Base-by-base conservation (phyloP, 1,140 invertebrate genomes). In the Drosophila tropicalis region DNA sequence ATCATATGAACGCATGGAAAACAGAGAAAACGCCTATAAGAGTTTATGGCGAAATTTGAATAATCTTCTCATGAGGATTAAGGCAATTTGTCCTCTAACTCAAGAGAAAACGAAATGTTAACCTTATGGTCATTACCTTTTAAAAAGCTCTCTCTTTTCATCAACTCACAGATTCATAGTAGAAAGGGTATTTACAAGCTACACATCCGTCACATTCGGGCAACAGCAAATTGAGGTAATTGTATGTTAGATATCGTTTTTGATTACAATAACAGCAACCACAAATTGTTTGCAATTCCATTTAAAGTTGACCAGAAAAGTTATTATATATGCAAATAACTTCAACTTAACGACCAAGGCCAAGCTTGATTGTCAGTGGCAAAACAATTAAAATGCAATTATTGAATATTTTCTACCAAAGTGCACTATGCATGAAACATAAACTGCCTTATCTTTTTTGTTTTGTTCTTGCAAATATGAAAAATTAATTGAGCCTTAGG, bases 351-450 rank as follows among this genome's bases (percentile, higher is more conserved):
- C 44, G 44, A 51, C 17, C 9, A 51, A 9, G n/a, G 1, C 12
- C n/a, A 41, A 41, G 36, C 13, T 17, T 56, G 13, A n/a, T 62
- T 41, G 72, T 5, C 47, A 44, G 40, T 68, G 62, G 61, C 58
- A 36, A 10, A 63, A 41, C 73, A 76, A 76, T 76, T 76, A 60
- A 69, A 69, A 69, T 76, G 68, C 58, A 75, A 76, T 76, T 76
- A 32, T 61, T 51, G 41, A n/a, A 62, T 51, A 56, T 39, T 60
- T 72, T 56, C 32, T 67, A 36, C 55, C 47, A 56, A 61, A 74
- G 25, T 41, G 34, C 10, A 10, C 6, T 61, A 57, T 22, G 55
- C 15, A 62, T 67, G 29, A 47, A 47, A 22, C 1, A 51, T 22
- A 22, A 51, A 22, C 3, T 47, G 15, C 10, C 6, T 47, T 17